A percentile compares a stretch with the other conserved stretches of the same genome.
Evolutionary conservation across 2,888 invertebrate species (phyloP).

Genomic region (Yponomeuta sedellus): DNA sequence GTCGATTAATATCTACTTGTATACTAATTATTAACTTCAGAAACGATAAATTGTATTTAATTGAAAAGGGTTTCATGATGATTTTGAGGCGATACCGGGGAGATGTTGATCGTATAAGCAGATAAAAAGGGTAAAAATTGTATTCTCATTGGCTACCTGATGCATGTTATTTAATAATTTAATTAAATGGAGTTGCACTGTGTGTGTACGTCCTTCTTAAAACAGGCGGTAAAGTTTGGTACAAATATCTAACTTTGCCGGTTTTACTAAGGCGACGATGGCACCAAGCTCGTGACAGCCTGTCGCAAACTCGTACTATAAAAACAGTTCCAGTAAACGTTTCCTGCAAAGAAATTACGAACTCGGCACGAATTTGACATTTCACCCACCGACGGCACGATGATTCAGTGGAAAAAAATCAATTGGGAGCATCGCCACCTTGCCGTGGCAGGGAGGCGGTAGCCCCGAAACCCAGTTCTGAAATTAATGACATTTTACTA

Average conservation of each 20-base stretch:
- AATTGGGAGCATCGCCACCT: not conserved
- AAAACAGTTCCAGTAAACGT: not conserved
- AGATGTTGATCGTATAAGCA: not conserved
- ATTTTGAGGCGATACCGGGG: not conserved
- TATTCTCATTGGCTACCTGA: not conserved
- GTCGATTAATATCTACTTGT: slow-evolving; percentile 31
- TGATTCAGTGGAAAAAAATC: not conserved
- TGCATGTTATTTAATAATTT: not conserved
- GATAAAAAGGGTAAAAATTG: not conserved
- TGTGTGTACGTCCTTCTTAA: too few species aligned
- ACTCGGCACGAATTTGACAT: not conserved
- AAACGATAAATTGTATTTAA: slow-evolving; percentile 54
- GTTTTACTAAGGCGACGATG: too few species aligned
- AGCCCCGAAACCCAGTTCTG: not conserved
- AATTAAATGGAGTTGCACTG: too few species aligned
- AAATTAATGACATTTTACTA: not conserved
- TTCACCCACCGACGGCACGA: not conserved
- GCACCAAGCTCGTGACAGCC: too few species aligned
- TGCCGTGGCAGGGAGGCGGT: not conserved
- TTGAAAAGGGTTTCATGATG: slow-evolving; percentile 26
- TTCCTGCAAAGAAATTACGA: not conserved
- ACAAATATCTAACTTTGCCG: too few species aligned
- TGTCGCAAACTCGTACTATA: not conserved
- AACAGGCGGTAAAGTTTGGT: too few species aligned
- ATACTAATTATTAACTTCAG: slow-evolving; percentile 48